Conservation (phyloP, 2,113 vertebrate genomes). For the Proteles cristata region DNA sequence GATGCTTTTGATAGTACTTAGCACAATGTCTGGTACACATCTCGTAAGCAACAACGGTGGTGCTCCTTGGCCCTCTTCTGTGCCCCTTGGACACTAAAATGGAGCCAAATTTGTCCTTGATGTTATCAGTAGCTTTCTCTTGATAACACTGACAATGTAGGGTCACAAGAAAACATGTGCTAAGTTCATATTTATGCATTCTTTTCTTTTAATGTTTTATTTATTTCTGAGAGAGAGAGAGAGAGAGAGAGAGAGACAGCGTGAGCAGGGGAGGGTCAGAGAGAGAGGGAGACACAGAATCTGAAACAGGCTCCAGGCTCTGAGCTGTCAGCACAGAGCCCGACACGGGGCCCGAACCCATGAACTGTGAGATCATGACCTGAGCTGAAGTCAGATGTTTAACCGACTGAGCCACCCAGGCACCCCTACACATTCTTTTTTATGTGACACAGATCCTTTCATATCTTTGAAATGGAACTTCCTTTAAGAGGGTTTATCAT, state of each 20-base stretch:
- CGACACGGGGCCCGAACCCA: too few relatives aligned
- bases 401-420: too few relatives aligned
- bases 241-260: too few relatives aligned
- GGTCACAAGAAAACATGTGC: not conserved
- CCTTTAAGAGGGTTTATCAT: not conserved
- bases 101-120: rapidly evolving
- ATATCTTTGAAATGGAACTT: not conserved
- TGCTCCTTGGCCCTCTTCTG: not conserved
- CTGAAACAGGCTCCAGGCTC: too few relatives aligned
- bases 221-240: too few relatives aligned
- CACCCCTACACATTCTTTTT: not conserved
- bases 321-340: too few relatives aligned
- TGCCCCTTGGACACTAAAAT: not conserved
- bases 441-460: not conserved
- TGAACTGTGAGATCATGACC: too few relatives aligned
- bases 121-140: not conserved
- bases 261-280: too few relatives aligned
- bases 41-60: rapidly evolving
- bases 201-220: not conserved
- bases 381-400: too few relatives aligned
- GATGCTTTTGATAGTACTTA: not conserved
- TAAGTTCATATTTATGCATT: not conserved
- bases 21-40: not conserved
- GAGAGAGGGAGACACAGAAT: too few relatives aligned
- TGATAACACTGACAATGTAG: not conserved